Evolutionary conservation across 1,140 invertebrate genomes (phyloP).

Genomic region (Chrysopa pallens): DNA sequence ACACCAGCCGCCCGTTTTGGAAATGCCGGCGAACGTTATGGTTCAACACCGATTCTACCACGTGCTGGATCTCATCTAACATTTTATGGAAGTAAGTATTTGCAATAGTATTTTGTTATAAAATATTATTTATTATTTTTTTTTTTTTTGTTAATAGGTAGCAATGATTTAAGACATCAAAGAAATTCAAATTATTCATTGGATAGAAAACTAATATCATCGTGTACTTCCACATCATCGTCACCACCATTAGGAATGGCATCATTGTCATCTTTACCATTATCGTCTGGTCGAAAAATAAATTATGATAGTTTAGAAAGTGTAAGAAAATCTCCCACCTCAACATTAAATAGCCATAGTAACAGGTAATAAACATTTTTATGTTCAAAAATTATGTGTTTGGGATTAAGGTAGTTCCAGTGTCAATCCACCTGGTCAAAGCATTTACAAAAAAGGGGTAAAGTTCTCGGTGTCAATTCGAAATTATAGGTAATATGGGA

Average conservation of each 20-base stretch:
- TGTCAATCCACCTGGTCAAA: too few species aligned
- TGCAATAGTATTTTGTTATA: slow-evolving; percentile 2
- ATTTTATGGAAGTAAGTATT: slow-evolving; percentile 41
- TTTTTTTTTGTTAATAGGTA: slow-evolving; percentile 24
- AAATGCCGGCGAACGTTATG: slow-evolving; percentile 35
- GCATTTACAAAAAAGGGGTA: too few species aligned
- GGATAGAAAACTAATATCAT: slow-evolving; percentile 27
- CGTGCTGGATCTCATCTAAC: slow-evolving; percentile 39
- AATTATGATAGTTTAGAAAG: slow-evolving; percentile 28
- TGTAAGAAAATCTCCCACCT: slow-evolving; percentile 22
- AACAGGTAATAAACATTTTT: too few species aligned
- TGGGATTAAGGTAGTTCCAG: too few species aligned
- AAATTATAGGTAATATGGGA: too few species aligned
- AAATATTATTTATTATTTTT: slow-evolving; percentile 2
- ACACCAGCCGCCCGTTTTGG: slow-evolving; percentile 27
- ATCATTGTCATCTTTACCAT: slow-evolving; percentile 28
- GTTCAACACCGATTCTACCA: slow-evolving; percentile 42
- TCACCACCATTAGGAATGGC: slow-evolving; percentile 31
- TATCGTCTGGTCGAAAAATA: slow-evolving; percentile 17
- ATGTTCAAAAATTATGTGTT: too few species aligned
- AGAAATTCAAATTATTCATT: slow-evolving; percentile 24
- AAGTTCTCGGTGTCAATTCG: too few species aligned
- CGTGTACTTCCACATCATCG: slow-evolving; percentile 26
- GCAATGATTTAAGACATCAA: slow-evolving; percentile 31
- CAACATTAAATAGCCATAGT: slow-evolving; percentile 16